Evolutionary conservation across 2,113 vertebrate genomes (phyloP).

Genomic region (Orthonyx spaldingii): DNA sequence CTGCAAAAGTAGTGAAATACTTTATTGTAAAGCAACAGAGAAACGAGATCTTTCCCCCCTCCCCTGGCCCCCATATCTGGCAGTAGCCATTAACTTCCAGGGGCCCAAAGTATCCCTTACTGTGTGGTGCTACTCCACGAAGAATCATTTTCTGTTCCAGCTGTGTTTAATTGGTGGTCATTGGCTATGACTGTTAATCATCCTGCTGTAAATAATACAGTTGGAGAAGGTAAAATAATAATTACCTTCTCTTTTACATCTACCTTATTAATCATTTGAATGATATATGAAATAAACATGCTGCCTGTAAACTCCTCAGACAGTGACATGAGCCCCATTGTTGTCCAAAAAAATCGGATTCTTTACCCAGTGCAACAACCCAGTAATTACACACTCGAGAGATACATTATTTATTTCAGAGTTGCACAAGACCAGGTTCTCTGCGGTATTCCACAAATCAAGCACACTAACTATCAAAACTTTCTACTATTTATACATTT

Average conservation of each 20-base stretch:
- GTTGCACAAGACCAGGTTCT: background rate
- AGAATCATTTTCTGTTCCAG: background rate
- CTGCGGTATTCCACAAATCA: background rate
- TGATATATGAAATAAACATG: background rate
- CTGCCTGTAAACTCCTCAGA: background rate
- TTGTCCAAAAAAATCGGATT: background rate
- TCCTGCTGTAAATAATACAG: background rate
- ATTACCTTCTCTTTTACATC: background rate
- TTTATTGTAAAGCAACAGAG: background rate
- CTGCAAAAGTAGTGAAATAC: background rate
- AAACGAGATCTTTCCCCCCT: background rate
- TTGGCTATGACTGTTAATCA: background rate
- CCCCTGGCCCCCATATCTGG: fast-evolving
- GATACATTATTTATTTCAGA: background rate
- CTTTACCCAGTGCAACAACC: background rate
- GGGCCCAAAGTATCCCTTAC: background rate
- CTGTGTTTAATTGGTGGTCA: background rate
- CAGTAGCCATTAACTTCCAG: background rate
- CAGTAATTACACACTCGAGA: background rate
- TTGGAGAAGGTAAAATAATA: background rate
- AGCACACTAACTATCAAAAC: background rate
- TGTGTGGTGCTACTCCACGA: background rate
- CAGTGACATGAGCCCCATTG: background rate
- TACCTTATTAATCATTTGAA: background rate
- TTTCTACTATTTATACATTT: background rate